Conservation (phyloP, 2,888 invertebrate species). For the Agapostemon virescens region DNA sequence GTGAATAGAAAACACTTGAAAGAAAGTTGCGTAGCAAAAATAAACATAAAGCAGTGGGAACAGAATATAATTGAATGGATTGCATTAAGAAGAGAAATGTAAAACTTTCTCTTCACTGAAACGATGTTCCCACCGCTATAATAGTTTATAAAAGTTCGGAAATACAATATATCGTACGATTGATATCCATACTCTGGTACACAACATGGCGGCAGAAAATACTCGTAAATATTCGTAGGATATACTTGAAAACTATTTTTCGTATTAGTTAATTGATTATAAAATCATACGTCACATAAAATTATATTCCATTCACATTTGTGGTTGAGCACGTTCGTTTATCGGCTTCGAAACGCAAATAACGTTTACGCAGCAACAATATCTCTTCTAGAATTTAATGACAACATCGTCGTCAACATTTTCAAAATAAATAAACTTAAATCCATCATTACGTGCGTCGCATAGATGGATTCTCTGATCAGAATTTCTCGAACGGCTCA, state of each 20-base stretch:
- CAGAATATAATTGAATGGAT: not conserved
- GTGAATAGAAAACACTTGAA: not conserved
- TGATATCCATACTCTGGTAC: not conserved
- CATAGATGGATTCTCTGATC: constrained; percentile 13
- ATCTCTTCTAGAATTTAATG: not conserved
- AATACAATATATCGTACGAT: not conserved
- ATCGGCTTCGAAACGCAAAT: not conserved
- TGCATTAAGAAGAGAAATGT: not conserved
- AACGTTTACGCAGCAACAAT: not conserved
- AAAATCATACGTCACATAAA: not conserved
- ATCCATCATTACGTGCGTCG: not conserved
- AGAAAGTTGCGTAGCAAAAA: not conserved
- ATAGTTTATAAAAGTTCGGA: not conserved
- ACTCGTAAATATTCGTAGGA: not conserved
- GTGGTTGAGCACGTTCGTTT: not conserved
- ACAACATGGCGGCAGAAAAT: not conserved
- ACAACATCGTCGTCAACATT: not conserved
- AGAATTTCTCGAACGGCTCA: constrained; percentile 26
- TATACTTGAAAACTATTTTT: not conserved
- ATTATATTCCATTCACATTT: not conserved
- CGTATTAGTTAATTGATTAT: not conserved
- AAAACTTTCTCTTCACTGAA: not conserved
- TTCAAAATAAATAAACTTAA: not conserved
- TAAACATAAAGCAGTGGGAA: not conserved
- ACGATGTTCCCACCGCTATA: not conserved